These are phyloP conservation scores for Ladona fulva DNA, from an alignment of 1,140 invertebrate species.

Conservation along the genomic window DNA sequence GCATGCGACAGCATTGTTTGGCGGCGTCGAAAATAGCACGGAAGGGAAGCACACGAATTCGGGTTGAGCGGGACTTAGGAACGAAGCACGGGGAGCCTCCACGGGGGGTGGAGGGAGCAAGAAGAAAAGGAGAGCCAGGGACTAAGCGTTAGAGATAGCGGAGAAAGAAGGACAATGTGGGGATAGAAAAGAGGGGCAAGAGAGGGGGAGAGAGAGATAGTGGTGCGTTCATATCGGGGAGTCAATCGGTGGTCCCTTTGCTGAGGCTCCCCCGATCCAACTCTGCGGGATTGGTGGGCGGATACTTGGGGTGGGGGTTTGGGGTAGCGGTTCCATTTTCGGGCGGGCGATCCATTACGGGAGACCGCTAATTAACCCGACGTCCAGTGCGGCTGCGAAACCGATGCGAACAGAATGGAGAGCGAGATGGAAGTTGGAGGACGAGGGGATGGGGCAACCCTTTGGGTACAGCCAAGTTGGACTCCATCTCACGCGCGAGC, in stretches of 20 bases:
- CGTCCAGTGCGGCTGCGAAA: neutral
- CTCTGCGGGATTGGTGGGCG: neutral
- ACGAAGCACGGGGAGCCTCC: no score
- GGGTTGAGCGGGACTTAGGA: no score
- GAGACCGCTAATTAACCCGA: neutral
- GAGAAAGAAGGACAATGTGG: neutral
- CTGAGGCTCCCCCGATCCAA: neutral
- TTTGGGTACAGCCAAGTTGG: no score
- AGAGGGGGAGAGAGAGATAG: neutral
- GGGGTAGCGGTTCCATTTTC: neutral
- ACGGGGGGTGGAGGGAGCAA: neutral
- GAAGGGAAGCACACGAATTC: no score
- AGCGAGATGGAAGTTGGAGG: neutral
- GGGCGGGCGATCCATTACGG: constrained; percentile 4
- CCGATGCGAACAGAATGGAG: neutral
- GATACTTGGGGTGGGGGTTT: neutral
- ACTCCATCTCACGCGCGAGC: no score
- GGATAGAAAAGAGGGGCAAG: neutral
- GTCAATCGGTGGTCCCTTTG: neutral
- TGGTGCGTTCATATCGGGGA: neutral
- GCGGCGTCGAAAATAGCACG: no score
- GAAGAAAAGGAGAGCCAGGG: neutral
- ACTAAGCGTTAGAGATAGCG: neutral
- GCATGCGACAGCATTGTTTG: no score
- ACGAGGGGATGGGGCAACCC: neutral